phyloP scores from a whole-genome alignment of 2,888 invertebrate genomes.

The Drosophila atroscutellata region DNA sequence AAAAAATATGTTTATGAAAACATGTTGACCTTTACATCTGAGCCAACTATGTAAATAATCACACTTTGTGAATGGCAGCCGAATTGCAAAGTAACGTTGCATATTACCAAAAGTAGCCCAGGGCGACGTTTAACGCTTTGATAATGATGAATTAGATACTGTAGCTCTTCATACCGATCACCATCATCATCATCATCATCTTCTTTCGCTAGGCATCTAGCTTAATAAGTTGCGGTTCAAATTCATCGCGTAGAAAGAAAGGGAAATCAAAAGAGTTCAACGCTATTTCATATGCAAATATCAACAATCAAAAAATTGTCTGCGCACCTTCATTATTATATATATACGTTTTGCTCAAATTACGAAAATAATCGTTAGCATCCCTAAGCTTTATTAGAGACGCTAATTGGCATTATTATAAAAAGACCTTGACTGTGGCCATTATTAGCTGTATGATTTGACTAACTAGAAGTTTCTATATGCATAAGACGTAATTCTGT shows the following conservation, averaged over 20 bases:
- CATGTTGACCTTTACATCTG: constrained; percentile 70
- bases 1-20: constrained; percentile 38
- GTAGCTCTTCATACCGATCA: neutral
- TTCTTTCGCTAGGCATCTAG: constrained; percentile 2
- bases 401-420: constrained; percentile 41
- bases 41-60: constrained; percentile 54
- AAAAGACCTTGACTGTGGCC: constrained; percentile 5
- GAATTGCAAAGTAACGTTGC: constrained; percentile 22
- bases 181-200: neutral
- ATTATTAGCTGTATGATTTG: constrained; percentile 19
- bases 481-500: neutral
- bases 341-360: neutral
- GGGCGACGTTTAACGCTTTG: constrained; percentile 22
- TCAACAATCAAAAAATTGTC: constrained; percentile 13
- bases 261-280: constrained; percentile 65
- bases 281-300: constrained; percentile 63
- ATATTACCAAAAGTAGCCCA: constrained; percentile 10
- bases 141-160: constrained; percentile 2
- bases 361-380: constrained; percentile 21
- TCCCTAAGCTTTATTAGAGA: constrained; percentile 39
- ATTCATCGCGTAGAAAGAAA: constrained; percentile 59
- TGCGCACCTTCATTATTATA: constrained; percentile 9
- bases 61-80: constrained; percentile 47
- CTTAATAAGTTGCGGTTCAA: constrained; percentile 12
- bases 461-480: constrained; percentile 21